phyloP scores from a whole-genome alignment of 2,888 invertebrate species.

The Synergus japonicus region DNA sequence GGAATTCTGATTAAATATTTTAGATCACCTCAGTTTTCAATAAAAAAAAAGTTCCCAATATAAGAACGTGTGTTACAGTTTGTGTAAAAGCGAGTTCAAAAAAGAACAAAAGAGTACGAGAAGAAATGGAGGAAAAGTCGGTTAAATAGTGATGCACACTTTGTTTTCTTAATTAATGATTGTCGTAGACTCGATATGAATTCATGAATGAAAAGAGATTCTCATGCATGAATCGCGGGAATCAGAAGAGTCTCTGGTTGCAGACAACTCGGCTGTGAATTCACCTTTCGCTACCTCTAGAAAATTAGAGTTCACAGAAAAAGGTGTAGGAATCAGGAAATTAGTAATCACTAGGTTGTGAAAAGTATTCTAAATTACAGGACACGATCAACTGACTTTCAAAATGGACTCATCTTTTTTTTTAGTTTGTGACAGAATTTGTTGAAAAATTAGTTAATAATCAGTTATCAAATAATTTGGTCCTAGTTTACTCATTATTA shows the following conservation, averaged over 20 bases:
- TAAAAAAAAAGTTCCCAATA: not conserved
- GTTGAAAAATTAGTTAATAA: too few species aligned
- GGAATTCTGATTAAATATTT: not conserved
- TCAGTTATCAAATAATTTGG: too few species aligned
- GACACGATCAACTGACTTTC: not conserved
- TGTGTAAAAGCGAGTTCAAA: not conserved
- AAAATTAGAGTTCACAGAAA: slow-evolving; percentile 37
- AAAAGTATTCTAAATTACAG: slow-evolving; percentile 4
- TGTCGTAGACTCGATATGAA: slow-evolving; percentile 53
- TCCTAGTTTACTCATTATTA: not conserved
- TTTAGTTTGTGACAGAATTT: too few species aligned
- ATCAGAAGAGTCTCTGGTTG: slow-evolving; percentile 55
- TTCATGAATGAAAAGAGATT: slow-evolving; percentile 62
- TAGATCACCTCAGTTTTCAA: not conserved
- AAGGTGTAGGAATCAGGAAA: slow-evolving; percentile 21
- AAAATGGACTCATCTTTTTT: not conserved
- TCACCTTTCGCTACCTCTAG: slow-evolving; percentile 60
- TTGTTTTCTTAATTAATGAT: slow-evolving; percentile 55
- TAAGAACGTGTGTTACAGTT: not conserved
- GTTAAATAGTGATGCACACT: slow-evolving; percentile 13
- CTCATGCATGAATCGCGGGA: slow-evolving; percentile 55
- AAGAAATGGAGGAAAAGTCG: slow-evolving; percentile 6
- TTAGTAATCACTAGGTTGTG: slow-evolving; percentile 2
- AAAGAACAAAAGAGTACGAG: not conserved
- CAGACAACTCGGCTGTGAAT: slow-evolving; percentile 57